Evolutionary conservation across 2,888 invertebrate species (phyloP).

Genomic region (Chouioia cunea): DNA sequence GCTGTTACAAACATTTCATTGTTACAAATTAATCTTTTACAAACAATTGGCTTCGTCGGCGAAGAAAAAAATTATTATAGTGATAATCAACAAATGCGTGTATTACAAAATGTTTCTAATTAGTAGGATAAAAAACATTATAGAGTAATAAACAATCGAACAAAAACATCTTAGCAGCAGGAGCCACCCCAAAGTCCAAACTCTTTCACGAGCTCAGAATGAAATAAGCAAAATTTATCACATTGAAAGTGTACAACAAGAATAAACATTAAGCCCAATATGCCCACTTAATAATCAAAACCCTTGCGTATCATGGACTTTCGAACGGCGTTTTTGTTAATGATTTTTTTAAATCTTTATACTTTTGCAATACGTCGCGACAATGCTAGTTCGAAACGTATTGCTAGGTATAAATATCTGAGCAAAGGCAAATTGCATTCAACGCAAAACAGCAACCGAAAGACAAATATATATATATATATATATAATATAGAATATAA

Average conservation of each 20-base stretch:
- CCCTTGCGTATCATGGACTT: conserved; percentile 44
- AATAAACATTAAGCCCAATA: conserved; percentile 7
- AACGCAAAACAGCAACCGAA: conserved; percentile 50
- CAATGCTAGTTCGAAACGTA: conserved; percentile 21
- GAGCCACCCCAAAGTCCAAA: conserved; percentile 49
- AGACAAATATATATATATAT: conserved; percentile 52
- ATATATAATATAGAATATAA: conserved; percentile 46
- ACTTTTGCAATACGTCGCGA: conserved; percentile 34
- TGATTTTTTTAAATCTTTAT: conserved; percentile 56
- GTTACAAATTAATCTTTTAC: conserved; percentile 34
- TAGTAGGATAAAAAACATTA: conserved; percentile 43
- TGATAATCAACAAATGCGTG: conserved; percentile 45
- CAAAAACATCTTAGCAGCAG: conserved; percentile 48
- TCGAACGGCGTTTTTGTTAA: conserved; percentile 44
- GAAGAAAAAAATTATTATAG: conserved; percentile 43
- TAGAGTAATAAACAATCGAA: conserved; percentile 50
- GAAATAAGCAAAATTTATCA: conserved; percentile 20
- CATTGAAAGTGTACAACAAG: background rate
- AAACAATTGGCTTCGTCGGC: conserved; percentile 45
- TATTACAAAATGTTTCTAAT: conserved; percentile 44
- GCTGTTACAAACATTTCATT: conserved; percentile 47
- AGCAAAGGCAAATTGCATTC: conserved; percentile 51
- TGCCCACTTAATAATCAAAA: background rate
- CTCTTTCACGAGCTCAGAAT: conserved; percentile 38
- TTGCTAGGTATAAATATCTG: conserved; percentile 36